Base-by-base conservation (phyloP, 2,888 invertebrate genomes). In the Liopterus haemorrhoidalis region DNA sequence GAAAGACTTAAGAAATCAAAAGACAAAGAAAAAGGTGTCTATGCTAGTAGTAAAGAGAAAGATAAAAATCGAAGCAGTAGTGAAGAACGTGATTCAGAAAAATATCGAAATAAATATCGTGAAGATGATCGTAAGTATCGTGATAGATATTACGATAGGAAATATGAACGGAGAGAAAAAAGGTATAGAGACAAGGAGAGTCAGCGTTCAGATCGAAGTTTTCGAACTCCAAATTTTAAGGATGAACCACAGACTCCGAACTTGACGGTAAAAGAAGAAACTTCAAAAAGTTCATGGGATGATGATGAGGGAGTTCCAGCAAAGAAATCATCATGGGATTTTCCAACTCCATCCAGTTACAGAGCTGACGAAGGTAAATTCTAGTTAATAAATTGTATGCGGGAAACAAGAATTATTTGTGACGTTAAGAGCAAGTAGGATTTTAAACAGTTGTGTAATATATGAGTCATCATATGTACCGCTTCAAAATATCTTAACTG, bases 221-320 rank as follows among this genome's bases (percentile, higher is more conserved):
- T 4, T 36, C 65, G 54, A 63, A 62, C 79, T 16, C 77, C 78
- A 0, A 73, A 81, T 35, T 87, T 87, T 60, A 81, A 76, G 60
- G 90, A 92, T 70, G 93, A 92, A 62, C 92, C 93, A 0, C 76
- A 76, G 48, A 94, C 93, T 8, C 94, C 94, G 1, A 79, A 77
- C 67, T 75, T 77, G 8, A 71, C 70, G 57, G 68, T 76, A 1
- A 76, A 74, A 59, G 78, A 78, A 57, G 75, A 78, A 2, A 76
- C 82, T 1, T 77, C 77, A 33, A 82, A 77, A 60, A 79, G 81
- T 28, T 76, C 80, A n/a, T 85, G 85, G 85, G 85, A 85, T 56
- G 89, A 88, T 36, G 72, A 72, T 21, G 71, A 74, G 3, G 75
- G 73, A 24, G 69, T 70, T 4, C 74, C 77, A 2, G 63, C 74